Percentiles rank a stretch among this genome's conserved stretches.
Conservation (phyloP, 2,888 invertebrate genomes). For the Hipparchia sbordonii region DNA sequence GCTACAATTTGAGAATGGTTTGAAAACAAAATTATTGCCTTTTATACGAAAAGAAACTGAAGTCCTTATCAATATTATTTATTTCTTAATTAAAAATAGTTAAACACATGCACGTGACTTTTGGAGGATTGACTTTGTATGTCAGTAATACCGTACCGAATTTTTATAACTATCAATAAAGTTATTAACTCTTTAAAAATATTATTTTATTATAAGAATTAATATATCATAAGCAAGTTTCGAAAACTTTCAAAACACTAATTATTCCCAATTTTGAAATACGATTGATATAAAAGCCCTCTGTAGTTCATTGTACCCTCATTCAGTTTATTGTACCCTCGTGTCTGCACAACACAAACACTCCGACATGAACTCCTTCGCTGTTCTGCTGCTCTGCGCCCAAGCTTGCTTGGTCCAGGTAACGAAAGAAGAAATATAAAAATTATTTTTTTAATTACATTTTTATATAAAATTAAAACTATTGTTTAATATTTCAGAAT, state of each 20-base stretch:
- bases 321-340: neutral
- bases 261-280: neutral
- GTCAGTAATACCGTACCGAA: neutral
- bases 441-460: no score
- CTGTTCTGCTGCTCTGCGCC: conserved; percentile 39
- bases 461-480: no score
- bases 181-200: no score
- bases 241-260: neutral
- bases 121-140: neutral
- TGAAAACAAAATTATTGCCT: neutral
- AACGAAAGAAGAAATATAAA: no score
- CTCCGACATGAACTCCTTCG: conserved; percentile 25
- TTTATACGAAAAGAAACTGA: neutral
- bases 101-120: neutral
- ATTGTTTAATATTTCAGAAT: no score
- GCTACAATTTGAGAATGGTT: neutral
- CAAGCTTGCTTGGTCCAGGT: conserved; percentile 30
- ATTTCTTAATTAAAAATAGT: neutral
- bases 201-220: neutral
- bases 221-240: neutral
- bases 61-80: neutral
- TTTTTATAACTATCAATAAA: no score
- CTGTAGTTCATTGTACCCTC: neutral
- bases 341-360: conserved; percentile 6
- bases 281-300: conserved; percentile 9